Base-by-base conservation (phyloP, 2,797 vertebrate genomes). In the Sebastes hopkinsi region DNA sequence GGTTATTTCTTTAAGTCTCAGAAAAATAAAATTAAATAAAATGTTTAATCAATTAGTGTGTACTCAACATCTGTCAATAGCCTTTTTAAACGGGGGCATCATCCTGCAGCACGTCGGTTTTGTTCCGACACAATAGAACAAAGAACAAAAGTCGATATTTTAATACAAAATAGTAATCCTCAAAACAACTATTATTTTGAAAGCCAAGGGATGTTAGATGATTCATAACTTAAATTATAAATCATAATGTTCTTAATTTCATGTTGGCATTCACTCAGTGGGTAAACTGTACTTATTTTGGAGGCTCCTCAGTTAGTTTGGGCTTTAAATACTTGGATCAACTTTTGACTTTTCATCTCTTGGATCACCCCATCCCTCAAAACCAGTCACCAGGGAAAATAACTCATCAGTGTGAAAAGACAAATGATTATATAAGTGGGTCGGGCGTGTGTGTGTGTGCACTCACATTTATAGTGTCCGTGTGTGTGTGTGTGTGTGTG, bases 341-440 rank as follows among this genome's bases (percentile, higher is more conserved):
- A 75, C 82, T 84, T 88, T 89, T 80, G 62, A 81, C 32, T 70
- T 81, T 73, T 85, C 23, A 29, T 54, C 30, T 67, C 58, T 64
- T 76, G 46, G 50, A 38, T 83, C 36, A 79, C 72, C 34, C 27
- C 71, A 54, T 72, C 50, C 72, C 30, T 80, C 38, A 84, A 90
- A 88, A 55, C 69, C 29, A 61, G 56, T 62, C 81, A 67, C 42
- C 42, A 58, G 55, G 77, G 67, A 67, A 84, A 85, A 77, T 20
- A 69, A 72, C 68, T 83, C 58, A 74, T 86, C 80, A 87, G 18
- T 13, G 27, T 71, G 52, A 72, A 52, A 59, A 79, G 36, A 82
- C 79, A 80, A 77, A 82, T 83, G 55, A 87, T 86, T 69, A 74
- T 72, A 79, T 60, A 81, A 87, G 46, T 87, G 79, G 78, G 70